A percentile compares a stretch with the other conserved stretches of the same genome.
phyloP scores from a whole-genome alignment of 2,797 vertebrate species.

The Hippocampus kuda region DNA sequence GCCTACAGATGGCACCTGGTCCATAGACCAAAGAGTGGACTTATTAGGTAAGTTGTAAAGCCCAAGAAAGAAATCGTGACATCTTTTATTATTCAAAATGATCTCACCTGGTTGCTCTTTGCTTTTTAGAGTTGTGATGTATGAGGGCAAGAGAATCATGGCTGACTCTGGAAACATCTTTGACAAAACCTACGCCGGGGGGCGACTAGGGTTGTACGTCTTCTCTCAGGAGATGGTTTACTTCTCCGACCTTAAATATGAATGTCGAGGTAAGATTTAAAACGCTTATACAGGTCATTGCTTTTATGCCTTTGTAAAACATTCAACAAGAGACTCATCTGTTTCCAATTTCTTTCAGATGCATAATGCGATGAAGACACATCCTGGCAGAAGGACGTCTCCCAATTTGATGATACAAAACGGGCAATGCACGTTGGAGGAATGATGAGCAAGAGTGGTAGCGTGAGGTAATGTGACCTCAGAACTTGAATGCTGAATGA shows the following conservation, averaged over 20 bases:
- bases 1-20: slow-evolving; percentile 97
- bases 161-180: slow-evolving; percentile 94
- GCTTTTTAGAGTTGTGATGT: slow-evolving; percentile 86
- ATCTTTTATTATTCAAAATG: background rate
- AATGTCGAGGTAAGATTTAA: slow-evolving; percentile 84
- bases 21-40: slow-evolving; percentile 94
- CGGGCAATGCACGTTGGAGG: slow-evolving; percentile 64
- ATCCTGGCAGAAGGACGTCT: slow-evolving; percentile 66
- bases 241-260: slow-evolving; percentile 99
- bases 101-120: slow-evolving; percentile 19
- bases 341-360: slow-evolving; percentile 68
- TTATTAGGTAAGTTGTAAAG: slow-evolving; percentile 77
- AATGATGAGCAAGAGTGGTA: slow-evolving; percentile 67
- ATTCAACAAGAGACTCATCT: slow-evolving; percentile 2
- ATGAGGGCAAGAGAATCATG: slow-evolving; percentile 98
- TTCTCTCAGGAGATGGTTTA: slow-evolving; percentile 99
- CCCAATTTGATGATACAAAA: slow-evolving; percentile 51
- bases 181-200: slow-evolving; percentile 94
- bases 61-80: background rate
- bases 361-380: slow-evolving; percentile 67
- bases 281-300: background rate
- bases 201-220: slow-evolving; percentile 91
- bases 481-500: slow-evolving; percentile 58
- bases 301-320: background rate
- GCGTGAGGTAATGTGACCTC: slow-evolving; percentile 70